Evolutionary conservation across 2,113 vertebrate species (phyloP), one percentile per base, ranked within the genome.

Genomic region (Eretmochelys imbricata): DNA sequence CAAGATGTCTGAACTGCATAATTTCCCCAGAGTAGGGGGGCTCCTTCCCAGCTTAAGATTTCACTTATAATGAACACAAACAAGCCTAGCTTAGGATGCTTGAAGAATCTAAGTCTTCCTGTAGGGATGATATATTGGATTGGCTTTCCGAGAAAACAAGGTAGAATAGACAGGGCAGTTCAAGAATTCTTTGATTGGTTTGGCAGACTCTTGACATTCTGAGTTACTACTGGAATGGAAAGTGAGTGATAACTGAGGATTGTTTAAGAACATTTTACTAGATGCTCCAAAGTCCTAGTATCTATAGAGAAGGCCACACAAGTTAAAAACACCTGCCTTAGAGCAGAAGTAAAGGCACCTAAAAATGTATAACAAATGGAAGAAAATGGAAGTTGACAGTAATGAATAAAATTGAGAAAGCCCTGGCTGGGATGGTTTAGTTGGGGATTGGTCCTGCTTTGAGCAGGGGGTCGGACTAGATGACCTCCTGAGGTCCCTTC

Each of bases 1-100:
- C 86, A 94, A 59, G 79, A 93, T 48, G 75, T 76, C 31, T 91
- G 86, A 91, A 97, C 94, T 76, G 24, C 24, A 13, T 48, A 8
- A 20, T 20, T 38, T 8, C 91, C 79, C 51, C 91, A 93, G 94
- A 93, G 91, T 96, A 94, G 42, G 91, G 84, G 95, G 96, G 96
- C 88, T 97, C 96, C 94, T 96, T 86, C 76, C 85, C 86, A 95
- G 84, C 94, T 95, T 96, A 96, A 93, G 94, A 42, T 46, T 24
- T 48, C 38, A 76, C 42, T 76, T 75, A 42, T 22, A 46, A 24
- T n/a, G 38, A 46, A 24, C 6, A 76, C 24, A 46, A 25, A 20
- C 69, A 75, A 42, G 72, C 20, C 11, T 38, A 24, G 42, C 5
- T 76, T 46, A 76, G 10, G 38, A 76, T 6, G 8, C 20, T 42